Percentiles rank a stretch among this genome's conserved stretches.
phyloP scores from a whole-genome alignment of 2,888 invertebrate species.

The Eurytoma adleriae region DNA sequence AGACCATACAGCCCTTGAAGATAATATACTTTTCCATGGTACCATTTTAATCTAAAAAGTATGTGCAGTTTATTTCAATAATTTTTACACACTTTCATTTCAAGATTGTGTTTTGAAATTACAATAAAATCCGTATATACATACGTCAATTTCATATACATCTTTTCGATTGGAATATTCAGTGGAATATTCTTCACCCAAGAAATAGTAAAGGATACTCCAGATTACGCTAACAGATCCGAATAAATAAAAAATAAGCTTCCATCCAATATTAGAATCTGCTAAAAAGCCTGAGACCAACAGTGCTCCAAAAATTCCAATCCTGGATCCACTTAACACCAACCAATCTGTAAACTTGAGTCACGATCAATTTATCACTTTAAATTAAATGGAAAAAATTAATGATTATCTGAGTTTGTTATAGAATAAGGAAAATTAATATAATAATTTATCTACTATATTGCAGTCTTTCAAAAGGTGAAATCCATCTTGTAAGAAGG shows the following conservation, averaged over 20 bases:
- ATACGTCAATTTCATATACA: background rate
- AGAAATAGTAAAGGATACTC: background rate
- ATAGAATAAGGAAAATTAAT: no score
- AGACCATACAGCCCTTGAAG: background rate
- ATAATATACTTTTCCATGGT: background rate
- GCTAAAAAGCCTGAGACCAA: background rate
- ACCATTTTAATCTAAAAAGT: background rate
- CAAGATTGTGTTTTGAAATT: background rate
- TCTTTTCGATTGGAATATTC: background rate
- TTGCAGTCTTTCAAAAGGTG: background rate
- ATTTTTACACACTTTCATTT: background rate
- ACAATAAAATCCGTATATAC: background rate
- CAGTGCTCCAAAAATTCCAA: background rate
- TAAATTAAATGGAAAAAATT: background rate
- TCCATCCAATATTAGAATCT: background rate
- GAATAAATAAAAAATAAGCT: background rate
- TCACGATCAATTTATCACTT: background rate
- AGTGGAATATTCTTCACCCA: background rate
- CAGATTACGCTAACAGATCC: background rate
- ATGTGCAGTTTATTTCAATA: background rate
- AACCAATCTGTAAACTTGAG: constrained; percentile 1
- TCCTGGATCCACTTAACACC: background rate
- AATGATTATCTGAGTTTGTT: background rate
- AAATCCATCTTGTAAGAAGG: background rate
- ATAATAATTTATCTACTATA: background rate